These are phyloP conservation scores for Palaemon carinicauda DNA, from an alignment of 1,140 invertebrate genomes.

Conservation along the genomic window DNA sequence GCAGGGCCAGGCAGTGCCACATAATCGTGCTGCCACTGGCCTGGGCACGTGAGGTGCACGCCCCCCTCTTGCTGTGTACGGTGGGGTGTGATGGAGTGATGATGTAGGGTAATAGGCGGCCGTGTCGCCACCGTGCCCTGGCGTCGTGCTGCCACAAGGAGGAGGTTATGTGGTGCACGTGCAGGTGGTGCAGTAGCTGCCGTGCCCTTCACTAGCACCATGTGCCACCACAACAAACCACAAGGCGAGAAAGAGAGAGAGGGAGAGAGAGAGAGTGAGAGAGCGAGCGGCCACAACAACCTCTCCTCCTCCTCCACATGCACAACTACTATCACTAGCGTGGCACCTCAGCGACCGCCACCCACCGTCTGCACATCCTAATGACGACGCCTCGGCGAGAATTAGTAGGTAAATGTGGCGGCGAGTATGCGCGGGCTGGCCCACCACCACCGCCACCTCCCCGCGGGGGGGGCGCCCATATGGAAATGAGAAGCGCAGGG, in stretches of 20 bases:
- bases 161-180: conserved; percentile 34
- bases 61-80: conserved; percentile 24
- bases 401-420: conserved; percentile 59
- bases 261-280: no score
- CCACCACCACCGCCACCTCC: conserved; percentile 56
- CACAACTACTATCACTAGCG: conserved; percentile 52
- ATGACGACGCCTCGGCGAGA: conserved; percentile 57
- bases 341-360: conserved; percentile 53
- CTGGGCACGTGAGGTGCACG: conserved; percentile 50
- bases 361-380: conserved; percentile 58
- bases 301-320: conserved; percentile 51
- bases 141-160: conserved; percentile 37
- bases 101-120: background rate
- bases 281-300: conserved; percentile 35
- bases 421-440: conserved; percentile 58
- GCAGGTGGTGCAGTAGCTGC: background rate
- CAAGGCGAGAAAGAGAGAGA: no score
- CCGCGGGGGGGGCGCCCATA: conserved; percentile 55
- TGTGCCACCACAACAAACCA: conserved; percentile 48
- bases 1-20: conserved; percentile 45
- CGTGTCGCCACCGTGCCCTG: conserved; percentile 47
- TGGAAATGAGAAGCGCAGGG: conserved; percentile 58
- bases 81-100: background rate
- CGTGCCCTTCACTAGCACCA: conserved; percentile 37
- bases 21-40: conserved; percentile 48